Evolutionary conservation across 2,113 vertebrate genomes (phyloP).

Genomic region (Globicephala melas): DNA sequence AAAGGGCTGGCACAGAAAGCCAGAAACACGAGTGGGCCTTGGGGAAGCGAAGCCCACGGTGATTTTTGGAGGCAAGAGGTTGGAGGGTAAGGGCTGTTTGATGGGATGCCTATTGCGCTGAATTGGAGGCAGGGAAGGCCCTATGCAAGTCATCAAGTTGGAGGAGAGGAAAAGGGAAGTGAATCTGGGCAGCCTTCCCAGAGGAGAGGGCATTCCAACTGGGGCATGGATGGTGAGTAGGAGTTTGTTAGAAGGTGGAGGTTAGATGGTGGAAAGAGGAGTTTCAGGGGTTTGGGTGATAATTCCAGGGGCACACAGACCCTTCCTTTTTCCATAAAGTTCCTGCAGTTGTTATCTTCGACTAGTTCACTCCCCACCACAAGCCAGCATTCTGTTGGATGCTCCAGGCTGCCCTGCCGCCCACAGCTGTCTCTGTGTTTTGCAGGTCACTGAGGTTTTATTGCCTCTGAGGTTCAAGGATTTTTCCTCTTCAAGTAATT

Average conservation of each 20-base stretch:
- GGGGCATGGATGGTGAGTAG: background rate
- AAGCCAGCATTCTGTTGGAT: background rate
- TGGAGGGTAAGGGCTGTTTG: background rate
- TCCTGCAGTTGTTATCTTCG: background rate
- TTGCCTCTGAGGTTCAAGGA: constrained; percentile 44
- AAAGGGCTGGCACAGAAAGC: background rate
- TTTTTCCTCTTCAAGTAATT: constrained; percentile 46
- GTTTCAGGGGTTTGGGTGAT: background rate
- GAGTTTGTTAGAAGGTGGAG: background rate
- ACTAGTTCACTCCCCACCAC: background rate
- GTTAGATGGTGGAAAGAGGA: background rate
- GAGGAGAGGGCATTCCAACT: background rate
- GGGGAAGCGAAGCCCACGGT: background rate
- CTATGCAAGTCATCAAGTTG: background rate
- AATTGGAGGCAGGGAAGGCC: background rate
- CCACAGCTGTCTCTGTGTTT: constrained; percentile 49
- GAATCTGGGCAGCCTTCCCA: background rate
- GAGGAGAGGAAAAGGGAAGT: background rate
- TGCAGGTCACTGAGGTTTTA: constrained; percentile 43
- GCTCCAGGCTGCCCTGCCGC: background rate
- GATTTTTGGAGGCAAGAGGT: background rate
- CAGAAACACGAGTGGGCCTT: background rate
- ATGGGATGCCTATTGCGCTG: background rate
- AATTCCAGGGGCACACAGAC: background rate
- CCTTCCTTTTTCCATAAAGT: background rate